Percentiles rank a stretch among this genome's conserved stretches.
Conservation (phyloP, 2,797 vertebrate species). For the Pitangus sulphuratus region DNA sequence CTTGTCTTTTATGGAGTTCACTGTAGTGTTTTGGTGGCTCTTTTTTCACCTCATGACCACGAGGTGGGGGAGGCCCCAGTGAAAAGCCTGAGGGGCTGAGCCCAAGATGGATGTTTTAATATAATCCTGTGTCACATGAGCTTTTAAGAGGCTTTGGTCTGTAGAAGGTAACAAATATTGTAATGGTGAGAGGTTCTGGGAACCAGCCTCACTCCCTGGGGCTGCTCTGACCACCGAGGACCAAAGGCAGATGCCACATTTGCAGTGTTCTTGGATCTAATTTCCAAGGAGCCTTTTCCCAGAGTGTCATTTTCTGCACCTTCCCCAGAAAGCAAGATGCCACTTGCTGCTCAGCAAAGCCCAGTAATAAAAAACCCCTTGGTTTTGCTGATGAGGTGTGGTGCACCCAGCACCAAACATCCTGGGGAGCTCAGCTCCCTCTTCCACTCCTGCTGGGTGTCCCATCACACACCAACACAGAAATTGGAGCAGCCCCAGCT, state of each 20-base stretch:
- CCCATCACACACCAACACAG: not conserved
- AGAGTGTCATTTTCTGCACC: not conserved
- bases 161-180: not conserved
- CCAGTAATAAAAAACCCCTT: not conserved
- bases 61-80: accelerated
- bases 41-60: too few species aligned
- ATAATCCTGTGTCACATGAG: accelerated
- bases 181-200: not conserved
- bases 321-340: not conserved
- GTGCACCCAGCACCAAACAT: accelerated
- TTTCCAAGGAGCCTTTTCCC: not conserved
- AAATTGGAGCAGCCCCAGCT: accelerated
- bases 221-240: accelerated
- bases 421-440: not conserved
- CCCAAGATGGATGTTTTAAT: not conserved
- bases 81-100: not conserved
- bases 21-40: not conserved
- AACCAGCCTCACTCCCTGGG: not conserved
- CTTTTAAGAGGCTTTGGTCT: not conserved
- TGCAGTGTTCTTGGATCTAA: not conserved
- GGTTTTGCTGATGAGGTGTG: not conserved
- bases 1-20: not conserved
- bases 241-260: not conserved
- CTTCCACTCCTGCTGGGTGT: accelerated
- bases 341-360: not conserved